Evolutionary conservation across 2,888 invertebrate genomes (phyloP).

Genomic region (Galeopsomyia nigrocyanea): DNA sequence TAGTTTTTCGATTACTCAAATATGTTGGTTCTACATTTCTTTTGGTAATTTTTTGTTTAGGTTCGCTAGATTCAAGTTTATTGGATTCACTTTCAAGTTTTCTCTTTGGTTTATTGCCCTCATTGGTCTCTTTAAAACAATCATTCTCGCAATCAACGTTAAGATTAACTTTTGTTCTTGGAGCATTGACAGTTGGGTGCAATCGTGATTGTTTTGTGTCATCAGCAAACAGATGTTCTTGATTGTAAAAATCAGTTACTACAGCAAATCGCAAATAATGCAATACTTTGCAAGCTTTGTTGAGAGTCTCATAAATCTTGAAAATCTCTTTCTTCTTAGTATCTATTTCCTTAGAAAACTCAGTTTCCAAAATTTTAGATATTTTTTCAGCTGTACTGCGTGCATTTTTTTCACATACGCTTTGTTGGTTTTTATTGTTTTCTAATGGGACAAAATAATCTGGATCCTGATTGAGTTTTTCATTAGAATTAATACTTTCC

Average conservation of each 20-base stretch:
- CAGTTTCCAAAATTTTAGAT: conserved; percentile 76
- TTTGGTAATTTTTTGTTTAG: conserved; percentile 20
- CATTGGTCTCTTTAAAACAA: conserved; percentile 19
- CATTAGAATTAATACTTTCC: conserved; percentile 32
- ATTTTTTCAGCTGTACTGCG: conserved; percentile 69
- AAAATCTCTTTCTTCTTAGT: conserved; percentile 80
- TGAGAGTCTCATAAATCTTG: conserved; percentile 77
- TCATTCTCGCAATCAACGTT: conserved; percentile 5
- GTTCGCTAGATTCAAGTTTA: conserved; percentile 10
- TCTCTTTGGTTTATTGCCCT: conserved; percentile 12
- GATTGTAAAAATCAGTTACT: conserved; percentile 74
- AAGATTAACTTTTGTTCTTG: conserved; percentile 1
- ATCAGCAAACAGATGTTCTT: conserved; percentile 70
- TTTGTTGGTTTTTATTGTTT: conserved; percentile 56
- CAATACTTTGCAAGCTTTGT: conserved; percentile 72
- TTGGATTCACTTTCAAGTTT: conserved; percentile 29
- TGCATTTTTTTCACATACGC: conserved; percentile 62
- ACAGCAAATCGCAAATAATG: conserved; percentile 74
- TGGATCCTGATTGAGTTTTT: conserved; percentile 60
- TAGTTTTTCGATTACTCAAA: conserved; percentile 34
- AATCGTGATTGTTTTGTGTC: conserved; percentile 71
- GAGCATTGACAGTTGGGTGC: conserved; percentile 80
- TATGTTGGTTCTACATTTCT: neutral
- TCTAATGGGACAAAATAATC: conserved; percentile 61
- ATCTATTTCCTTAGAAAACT: conserved; percentile 80